Evolutionary conservation across 2,888 invertebrate species (phyloP).

Genomic region (Tinea semifulvella): DNA sequence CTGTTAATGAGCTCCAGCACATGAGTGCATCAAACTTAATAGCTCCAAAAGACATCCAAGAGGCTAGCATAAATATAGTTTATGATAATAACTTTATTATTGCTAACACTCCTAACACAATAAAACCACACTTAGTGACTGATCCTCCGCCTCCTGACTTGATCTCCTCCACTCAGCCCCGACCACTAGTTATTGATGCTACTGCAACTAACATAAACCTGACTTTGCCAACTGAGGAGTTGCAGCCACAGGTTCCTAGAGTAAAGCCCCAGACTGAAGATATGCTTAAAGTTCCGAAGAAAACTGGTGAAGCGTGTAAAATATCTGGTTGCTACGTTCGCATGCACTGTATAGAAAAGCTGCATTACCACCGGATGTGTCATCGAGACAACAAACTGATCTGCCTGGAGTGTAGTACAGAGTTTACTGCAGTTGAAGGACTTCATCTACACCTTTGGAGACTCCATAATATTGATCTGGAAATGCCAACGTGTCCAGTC

Average conservation of each 20-base stretch:
- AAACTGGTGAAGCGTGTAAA: constrained; percentile 46
- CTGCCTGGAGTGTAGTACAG: constrained; percentile 74
- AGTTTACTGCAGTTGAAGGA: constrained; percentile 68
- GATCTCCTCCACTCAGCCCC: constrained; percentile 47
- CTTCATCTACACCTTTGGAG: constrained; percentile 86
- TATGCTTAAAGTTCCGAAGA: constrained; percentile 22
- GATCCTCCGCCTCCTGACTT: constrained; percentile 42
- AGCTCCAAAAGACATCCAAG: constrained; percentile 59
- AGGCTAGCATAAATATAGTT: constrained; percentile 59
- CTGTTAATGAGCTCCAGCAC: constrained; percentile 52
- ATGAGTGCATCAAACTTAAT: constrained; percentile 56
- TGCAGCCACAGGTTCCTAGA: constrained; percentile 26
- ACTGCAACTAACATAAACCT: constrained; percentile 16
- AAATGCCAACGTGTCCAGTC: constrained; percentile 77
- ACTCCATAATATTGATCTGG: constrained; percentile 79
- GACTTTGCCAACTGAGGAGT: not conserved
- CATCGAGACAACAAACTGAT: constrained; percentile 58
- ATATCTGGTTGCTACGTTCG: constrained; percentile 64
- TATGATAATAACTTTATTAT: constrained; percentile 38
- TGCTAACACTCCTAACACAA: constrained; percentile 24
- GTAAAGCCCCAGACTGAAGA: constrained; percentile 22
- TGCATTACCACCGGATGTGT: constrained; percentile 72
- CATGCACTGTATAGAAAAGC: constrained; percentile 65
- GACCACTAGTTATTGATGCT: constrained; percentile 22
- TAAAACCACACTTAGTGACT: constrained; percentile 24